phyloP scores from a whole-genome alignment of 1,140 invertebrate species.

The Tigriopus japonicus region DNA sequence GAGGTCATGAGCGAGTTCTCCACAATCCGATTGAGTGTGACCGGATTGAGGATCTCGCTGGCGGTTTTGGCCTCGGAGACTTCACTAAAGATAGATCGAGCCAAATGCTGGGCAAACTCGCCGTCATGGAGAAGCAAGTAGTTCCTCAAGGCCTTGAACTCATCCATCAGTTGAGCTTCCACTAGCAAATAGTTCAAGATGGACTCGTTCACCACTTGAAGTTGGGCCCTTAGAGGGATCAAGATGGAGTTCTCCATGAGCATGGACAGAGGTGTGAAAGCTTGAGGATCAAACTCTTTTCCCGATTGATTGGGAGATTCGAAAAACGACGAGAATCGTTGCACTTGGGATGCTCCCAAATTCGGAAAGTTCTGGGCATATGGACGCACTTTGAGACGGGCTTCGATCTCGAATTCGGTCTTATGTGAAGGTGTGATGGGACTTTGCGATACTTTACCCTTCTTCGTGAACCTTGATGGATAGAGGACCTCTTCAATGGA shows the following conservation, averaged over 20 bases:
- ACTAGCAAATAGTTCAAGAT: constrained; percentile 2
- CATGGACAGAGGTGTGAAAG: background rate
- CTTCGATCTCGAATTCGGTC: too few species aligned
- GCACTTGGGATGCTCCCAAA: too few species aligned
- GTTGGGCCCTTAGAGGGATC: constrained; percentile 10
- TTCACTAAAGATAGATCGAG: constrained; percentile 1
- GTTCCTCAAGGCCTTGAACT: constrained; percentile 9
- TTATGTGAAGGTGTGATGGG: too few species aligned
- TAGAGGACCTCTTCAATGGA: too few species aligned
- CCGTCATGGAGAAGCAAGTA: constrained; percentile 15
- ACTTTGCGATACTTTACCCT: too few species aligned
- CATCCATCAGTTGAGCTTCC: constrained; percentile 2
- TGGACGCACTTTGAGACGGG: too few species aligned
- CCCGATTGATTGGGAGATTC: too few species aligned
- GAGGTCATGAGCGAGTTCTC: constrained; percentile 1
- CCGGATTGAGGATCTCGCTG: constrained; percentile 9
- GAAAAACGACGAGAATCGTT: too few species aligned
- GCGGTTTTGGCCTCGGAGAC: background rate
- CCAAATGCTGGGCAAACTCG: constrained; percentile 13
- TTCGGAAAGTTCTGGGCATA: too few species aligned
- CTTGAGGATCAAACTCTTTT: too few species aligned
- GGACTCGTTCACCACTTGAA: constrained; percentile 6
- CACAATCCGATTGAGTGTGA: constrained; percentile 12
- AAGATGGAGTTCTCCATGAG: constrained; percentile 9
- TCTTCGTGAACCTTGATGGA: too few species aligned